Evolutionary conservation across 2,797 vertebrate species (phyloP).

Genomic region (Macropus fuliginosus): DNA sequence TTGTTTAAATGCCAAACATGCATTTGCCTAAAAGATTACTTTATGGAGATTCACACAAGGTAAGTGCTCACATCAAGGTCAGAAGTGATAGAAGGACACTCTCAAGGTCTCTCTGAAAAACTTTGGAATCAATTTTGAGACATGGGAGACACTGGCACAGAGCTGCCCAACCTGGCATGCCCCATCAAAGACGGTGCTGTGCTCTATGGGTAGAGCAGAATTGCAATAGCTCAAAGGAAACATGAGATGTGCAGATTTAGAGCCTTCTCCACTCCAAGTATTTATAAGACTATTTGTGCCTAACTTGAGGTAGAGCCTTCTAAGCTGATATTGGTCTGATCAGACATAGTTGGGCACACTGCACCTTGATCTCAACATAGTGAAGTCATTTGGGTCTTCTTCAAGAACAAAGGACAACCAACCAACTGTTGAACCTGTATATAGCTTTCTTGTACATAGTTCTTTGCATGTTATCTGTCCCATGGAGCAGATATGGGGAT

Average conservation of each 20-base stretch:
- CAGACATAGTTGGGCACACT: background rate
- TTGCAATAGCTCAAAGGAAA: background rate
- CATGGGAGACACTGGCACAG: background rate
- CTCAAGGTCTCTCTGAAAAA: background rate
- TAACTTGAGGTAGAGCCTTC: rapidly evolving
- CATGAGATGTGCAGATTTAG: background rate
- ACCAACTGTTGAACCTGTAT: background rate
- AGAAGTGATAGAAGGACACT: background rate
- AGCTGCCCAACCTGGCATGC: background rate
- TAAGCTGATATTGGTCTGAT: too few relatives aligned
- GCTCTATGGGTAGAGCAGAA: background rate
- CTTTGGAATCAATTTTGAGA: background rate
- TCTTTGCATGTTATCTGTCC: background rate
- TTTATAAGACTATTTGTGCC: background rate
- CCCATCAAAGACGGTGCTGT: background rate
- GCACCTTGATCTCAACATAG: background rate
- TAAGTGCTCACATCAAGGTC: background rate
- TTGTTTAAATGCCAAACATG: background rate
- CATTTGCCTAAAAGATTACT: background rate
- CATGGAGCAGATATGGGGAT: background rate
- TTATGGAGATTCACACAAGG: background rate
- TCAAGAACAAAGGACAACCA: too few relatives aligned
- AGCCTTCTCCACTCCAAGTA: background rate
- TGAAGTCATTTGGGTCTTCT: background rate
- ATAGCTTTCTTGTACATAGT: background rate